Base-by-base conservation (phyloP, 23 tunicate genomes). In the Diplosoma virens region DNA sequence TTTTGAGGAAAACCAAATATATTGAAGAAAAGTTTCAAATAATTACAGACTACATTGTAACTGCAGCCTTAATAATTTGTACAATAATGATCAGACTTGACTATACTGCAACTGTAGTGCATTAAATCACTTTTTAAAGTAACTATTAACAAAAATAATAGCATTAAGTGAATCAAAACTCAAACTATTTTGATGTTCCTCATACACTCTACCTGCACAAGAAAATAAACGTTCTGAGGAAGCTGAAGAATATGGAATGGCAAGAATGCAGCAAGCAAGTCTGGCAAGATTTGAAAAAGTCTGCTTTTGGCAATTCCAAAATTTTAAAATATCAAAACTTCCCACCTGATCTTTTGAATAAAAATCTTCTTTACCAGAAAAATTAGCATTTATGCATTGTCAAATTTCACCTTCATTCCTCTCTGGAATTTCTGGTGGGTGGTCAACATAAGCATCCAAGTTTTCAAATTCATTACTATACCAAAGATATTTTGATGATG, bases 261-360 rank as follows among this genome's bases (percentile, higher is more conserved):
- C 9, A 41, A 41, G 50, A 41, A 41, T 41, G 50, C 14, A 41
- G 11, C 50, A 7, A 14, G 50, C 50, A 7, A 41, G 14, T 14
- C 14, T 14, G 14, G 50, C 50, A 7, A 41, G 11, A 41, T 14
- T 7, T 41, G 50, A 14, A 14, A n/a, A 41, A 41, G 9, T 7
- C 14, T 41, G 50, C 61, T 55, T 55, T 55, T 55, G 61, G 5
- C 22, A 25, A 55, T 55, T n/a, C 23, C 61, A 55, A 55, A 41
- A 41, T 14, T 41, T 41, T 41, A 41, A 41, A 55, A 55, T 55
- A 25, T 55, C 61, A 55, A 55, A 55, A 55, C 22, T 55, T 55
- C 61, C 50, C 9, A 55, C 23, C n/a, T 55, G 61, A 55, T 9
- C 25, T n/a, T 55, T 25, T 17, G 25, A 17, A n/a, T 55, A 55